Evolutionary conservation across 2,888 invertebrate species (phyloP).

Genomic region (Choreutis nemorana): DNA sequence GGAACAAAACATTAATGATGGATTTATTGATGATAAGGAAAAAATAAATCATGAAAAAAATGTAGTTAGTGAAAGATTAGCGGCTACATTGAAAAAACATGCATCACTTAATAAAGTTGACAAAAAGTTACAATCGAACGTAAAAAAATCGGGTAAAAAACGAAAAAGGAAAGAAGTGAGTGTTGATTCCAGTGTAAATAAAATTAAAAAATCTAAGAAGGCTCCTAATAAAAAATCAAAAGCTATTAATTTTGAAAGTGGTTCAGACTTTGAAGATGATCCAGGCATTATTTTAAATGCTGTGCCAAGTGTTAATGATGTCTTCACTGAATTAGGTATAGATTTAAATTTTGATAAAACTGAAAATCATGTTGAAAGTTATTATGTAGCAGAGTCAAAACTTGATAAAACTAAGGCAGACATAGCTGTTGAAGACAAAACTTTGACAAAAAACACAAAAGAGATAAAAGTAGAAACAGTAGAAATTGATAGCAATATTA

Average conservation of each 20-base stretch:
- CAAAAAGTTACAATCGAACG: conserved; percentile 22
- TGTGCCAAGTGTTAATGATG: conserved; percentile 56
- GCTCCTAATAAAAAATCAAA: conserved; percentile 6
- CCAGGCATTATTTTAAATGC: conserved; percentile 27
- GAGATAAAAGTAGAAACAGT: conserved; percentile 1
- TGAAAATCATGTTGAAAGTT: conserved; percentile 8
- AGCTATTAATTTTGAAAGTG: conserved; percentile 18
- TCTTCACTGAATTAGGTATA: conserved; percentile 37
- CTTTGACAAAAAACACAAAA: not conserved
- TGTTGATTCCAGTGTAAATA: conserved; percentile 20
- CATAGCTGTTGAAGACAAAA: conserved; percentile 2
- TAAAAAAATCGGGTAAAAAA: conserved; percentile 21
- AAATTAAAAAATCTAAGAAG: conserved; percentile 20
- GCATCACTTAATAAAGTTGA: conserved; percentile 34
- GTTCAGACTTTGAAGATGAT: conserved; percentile 16
- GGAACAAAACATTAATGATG: conserved; percentile 10
- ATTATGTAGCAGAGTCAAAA: conserved; percentile 6
- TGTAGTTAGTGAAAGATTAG: conserved; percentile 30
- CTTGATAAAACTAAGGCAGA: not conserved
- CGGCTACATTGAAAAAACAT: conserved; percentile 45
- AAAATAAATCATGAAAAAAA: conserved; percentile 10
- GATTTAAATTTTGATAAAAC: conserved; percentile 22
- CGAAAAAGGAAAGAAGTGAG: conserved; percentile 35
- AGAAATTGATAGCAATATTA: conserved; percentile 13
- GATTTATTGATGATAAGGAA: conserved; percentile 12